Evolutionary conservation across 2,797 vertebrate species (phyloP).

Genomic region (Takifugu rubripes): DNA sequence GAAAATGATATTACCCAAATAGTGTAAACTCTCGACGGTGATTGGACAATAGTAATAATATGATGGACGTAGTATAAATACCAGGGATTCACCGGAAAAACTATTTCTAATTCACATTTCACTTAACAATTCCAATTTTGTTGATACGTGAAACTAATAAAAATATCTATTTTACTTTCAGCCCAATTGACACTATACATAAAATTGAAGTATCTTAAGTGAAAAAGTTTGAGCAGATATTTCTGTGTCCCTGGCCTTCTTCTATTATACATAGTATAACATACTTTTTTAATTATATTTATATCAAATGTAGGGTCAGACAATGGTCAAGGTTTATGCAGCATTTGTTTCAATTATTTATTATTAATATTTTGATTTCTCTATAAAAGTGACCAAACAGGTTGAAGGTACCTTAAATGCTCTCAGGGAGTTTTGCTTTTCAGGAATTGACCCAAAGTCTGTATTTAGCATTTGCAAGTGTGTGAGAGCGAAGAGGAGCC

Average conservation of each 20-base stretch:
- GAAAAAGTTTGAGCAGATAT: too few relatives aligned
- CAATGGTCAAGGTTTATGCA: not conserved
- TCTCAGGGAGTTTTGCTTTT: conserved; percentile 11
- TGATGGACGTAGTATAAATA: not conserved
- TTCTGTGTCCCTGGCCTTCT: too few relatives aligned
- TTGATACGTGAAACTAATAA: too few relatives aligned
- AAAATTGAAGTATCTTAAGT: too few relatives aligned
- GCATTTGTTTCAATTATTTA: not conserved
- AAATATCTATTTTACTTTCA: too few relatives aligned
- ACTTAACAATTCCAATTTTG: not conserved
- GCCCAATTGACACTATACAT: too few relatives aligned
- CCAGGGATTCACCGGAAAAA: not conserved
- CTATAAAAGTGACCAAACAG: not conserved
- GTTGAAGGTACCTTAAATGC: not conserved
- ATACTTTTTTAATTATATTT: too few relatives aligned
- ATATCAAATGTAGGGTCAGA: not conserved
- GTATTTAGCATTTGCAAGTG: conserved; percentile 17
- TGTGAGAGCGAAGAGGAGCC: conserved; percentile 1
- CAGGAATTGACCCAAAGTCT: conserved; percentile 2
- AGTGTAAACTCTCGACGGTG: not conserved
- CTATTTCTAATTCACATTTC: not conserved
- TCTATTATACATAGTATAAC: too few relatives aligned
- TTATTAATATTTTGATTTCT: too few relatives aligned
- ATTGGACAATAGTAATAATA: conserved; percentile 43
- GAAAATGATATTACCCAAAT: conserved; percentile 2